These are phyloP conservation scores for Bombus sylvicola DNA, from an alignment of 1,140 invertebrate genomes.

Conservation along the genomic window DNA sequence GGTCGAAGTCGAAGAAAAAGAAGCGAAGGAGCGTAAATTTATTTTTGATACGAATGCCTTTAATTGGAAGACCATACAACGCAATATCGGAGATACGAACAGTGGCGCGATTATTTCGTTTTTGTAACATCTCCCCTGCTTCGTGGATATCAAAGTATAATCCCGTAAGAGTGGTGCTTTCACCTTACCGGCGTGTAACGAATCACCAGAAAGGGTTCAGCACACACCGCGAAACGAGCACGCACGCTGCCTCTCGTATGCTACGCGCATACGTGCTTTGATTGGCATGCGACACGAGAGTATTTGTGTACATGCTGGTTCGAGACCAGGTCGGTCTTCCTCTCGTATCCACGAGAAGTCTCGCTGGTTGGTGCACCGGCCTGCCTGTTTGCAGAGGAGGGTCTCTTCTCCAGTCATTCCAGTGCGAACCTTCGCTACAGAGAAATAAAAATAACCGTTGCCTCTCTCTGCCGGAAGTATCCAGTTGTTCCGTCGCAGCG, in stretches of 20 bases:
- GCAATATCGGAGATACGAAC: slow-evolving; percentile 34
- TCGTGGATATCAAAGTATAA: slow-evolving; percentile 69
- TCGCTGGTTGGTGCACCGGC: background rate
- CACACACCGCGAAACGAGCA: slow-evolving; percentile 58
- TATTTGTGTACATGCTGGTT: slow-evolving; percentile 74
- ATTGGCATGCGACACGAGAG: slow-evolving; percentile 79
- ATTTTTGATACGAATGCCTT: slow-evolving; percentile 55
- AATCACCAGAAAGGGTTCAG: slow-evolving; percentile 65
- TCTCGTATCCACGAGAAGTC: slow-evolving; percentile 18
- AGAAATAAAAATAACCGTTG: slow-evolving; percentile 17
- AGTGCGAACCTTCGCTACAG: slow-evolving; percentile 13
- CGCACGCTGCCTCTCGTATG: slow-evolving; percentile 56
- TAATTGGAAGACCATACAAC: slow-evolving; percentile 48
- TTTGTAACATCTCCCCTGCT: slow-evolving; percentile 49
- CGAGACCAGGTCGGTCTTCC: slow-evolving; percentile 44
- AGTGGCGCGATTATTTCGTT: slow-evolving; percentile 50
- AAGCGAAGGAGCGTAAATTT: slow-evolving; percentile 35
- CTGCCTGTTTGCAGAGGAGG: slow-evolving; percentile 61
- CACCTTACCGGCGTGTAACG: slow-evolving; percentile 65
- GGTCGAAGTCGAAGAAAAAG: background rate
- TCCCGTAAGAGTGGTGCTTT: slow-evolving; percentile 69
- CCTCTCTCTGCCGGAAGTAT: slow-evolving; percentile 61
- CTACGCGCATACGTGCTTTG: slow-evolving; percentile 63
- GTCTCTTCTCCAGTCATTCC: slow-evolving; percentile 44
- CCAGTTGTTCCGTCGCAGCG: slow-evolving; percentile 43